A percentile compares a stretch with the other conserved stretches of the same genome.
These are phyloP conservation scores for Toxotes lorentzi DNA, from an alignment of 2,797 vertebrate species.

Conservation along the genomic window DNA sequence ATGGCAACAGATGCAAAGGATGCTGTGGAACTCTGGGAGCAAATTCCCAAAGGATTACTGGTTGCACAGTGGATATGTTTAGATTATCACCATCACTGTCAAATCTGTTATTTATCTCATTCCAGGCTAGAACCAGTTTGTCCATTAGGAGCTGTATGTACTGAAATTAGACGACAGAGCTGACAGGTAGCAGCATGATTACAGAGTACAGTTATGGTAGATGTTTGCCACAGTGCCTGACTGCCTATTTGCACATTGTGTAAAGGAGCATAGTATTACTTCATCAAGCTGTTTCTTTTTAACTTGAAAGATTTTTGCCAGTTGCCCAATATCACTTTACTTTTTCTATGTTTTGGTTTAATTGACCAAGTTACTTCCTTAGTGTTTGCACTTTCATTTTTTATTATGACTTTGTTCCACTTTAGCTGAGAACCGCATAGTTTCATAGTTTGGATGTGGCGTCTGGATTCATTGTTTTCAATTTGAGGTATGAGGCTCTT, in stretches of 20 bases:
- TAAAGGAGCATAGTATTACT: conserved; percentile 10
- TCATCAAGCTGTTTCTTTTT: conserved; percentile 10
- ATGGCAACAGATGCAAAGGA: not conserved
- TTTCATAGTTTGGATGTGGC: conserved; percentile 6
- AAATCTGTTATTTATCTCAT: conserved; percentile 18
- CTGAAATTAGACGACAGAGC: conserved; percentile 2
- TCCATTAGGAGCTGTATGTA: not conserved
- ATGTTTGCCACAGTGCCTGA: conserved; percentile 55
- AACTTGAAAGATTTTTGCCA: conserved; percentile 39
- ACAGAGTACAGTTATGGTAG: conserved; percentile 1
- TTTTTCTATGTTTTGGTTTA: conserved; percentile 38
- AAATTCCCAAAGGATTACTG: conserved; percentile 6
- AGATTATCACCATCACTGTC: conserved; percentile 11
- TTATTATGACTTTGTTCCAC: conserved; percentile 10
- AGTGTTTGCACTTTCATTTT: conserved; percentile 45
- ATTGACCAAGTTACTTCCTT: conserved; percentile 51
- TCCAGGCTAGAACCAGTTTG: conserved; percentile 10
- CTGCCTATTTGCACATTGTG: conserved; percentile 30
- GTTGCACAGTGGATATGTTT: not conserved
- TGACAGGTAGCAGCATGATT: conserved; percentile 12
- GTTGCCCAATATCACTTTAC: conserved; percentile 32
- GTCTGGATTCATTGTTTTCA: conserved; percentile 30
- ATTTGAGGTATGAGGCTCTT: conserved; percentile 12
- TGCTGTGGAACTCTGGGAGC: not conserved
- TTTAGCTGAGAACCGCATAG: not conserved